These are phyloP conservation scores for Ochotona princeps DNA, from an alignment of 2,113 vertebrate species.

Conservation along the genomic window DNA sequence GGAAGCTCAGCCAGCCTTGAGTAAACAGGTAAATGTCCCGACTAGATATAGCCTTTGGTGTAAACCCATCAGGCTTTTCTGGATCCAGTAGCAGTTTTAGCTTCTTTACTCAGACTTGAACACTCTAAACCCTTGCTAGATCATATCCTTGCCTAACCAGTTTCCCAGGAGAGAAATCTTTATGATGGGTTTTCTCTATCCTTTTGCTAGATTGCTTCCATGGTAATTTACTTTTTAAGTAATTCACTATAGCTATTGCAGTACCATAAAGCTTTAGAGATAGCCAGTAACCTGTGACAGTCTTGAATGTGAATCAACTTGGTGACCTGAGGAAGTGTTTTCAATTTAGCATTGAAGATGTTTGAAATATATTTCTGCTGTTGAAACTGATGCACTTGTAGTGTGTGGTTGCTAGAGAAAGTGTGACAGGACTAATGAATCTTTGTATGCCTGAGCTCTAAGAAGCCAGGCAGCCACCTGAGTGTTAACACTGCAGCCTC, in stretches of 20 bases:
- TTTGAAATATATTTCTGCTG: constrained; percentile 4
- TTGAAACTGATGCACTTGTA: background rate
- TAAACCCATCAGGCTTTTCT: background rate
- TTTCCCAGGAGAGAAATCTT: constrained; percentile 12
- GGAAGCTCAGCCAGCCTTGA: background rate
- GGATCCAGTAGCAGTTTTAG: background rate
- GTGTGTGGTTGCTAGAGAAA: background rate
- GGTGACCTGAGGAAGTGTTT: background rate
- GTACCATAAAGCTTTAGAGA: background rate
- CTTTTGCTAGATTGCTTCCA: background rate
- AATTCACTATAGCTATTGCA: background rate
- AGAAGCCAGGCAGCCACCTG: background rate
- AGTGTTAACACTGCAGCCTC: fast-evolving
- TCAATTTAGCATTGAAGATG: background rate
- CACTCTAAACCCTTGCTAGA: constrained; percentile 1
- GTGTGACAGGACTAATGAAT: background rate
- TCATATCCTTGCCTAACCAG: background rate
- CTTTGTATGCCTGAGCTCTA: background rate
- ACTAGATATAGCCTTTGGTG: background rate
- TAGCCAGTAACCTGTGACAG: background rate
- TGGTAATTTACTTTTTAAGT: constrained; percentile 4
- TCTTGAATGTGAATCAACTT: background rate
- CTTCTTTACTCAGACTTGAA: background rate
- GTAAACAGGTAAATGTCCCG: background rate
- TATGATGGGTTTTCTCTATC: background rate